Evolutionary conservation across 64 coral and sea anemone genomes (phyloP).

Genomic region (Montipora cactus): DNA sequence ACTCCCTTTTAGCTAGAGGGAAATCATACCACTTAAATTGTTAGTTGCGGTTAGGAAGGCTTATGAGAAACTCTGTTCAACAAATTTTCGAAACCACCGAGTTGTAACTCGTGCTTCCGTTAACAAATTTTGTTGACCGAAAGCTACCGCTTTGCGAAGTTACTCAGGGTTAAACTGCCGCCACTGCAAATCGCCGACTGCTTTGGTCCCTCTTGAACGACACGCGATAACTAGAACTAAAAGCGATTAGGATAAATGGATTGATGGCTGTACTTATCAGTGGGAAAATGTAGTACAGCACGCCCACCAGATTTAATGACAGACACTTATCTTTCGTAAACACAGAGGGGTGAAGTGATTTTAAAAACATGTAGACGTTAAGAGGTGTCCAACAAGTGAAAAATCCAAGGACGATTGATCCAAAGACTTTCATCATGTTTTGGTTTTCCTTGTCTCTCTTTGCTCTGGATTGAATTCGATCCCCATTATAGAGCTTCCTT

Average conservation of each 20-base stretch:
- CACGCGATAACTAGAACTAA: background rate
- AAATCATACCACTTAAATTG: no score
- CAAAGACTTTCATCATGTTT: conserved; percentile 12
- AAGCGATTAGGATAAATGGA: conserved; percentile 8
- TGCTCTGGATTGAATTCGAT: background rate
- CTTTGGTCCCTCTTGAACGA: background rate
- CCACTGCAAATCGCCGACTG: background rate
- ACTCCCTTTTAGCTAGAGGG: no score
- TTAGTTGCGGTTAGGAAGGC: no score
- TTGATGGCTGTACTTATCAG: conserved; percentile 8
- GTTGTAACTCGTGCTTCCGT: no score
- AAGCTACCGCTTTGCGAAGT: no score
- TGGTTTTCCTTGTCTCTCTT: conserved; percentile 14
- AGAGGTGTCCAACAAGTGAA: conserved; percentile 15
- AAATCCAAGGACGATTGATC: background rate
- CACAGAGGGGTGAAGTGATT: background rate
- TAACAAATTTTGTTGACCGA: no score
- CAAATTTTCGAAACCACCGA: no score
- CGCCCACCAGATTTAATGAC: background rate
- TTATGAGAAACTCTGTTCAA: no score
- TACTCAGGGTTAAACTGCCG: no score
- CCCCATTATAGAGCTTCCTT: no score
- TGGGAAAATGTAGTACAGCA: conserved; percentile 10
- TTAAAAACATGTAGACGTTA: conserved; percentile 16
- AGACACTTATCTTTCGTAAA: conserved; percentile 5